Conservation (phyloP, 1,140 invertebrate species). For the Latrodectus geometricus region DNA sequence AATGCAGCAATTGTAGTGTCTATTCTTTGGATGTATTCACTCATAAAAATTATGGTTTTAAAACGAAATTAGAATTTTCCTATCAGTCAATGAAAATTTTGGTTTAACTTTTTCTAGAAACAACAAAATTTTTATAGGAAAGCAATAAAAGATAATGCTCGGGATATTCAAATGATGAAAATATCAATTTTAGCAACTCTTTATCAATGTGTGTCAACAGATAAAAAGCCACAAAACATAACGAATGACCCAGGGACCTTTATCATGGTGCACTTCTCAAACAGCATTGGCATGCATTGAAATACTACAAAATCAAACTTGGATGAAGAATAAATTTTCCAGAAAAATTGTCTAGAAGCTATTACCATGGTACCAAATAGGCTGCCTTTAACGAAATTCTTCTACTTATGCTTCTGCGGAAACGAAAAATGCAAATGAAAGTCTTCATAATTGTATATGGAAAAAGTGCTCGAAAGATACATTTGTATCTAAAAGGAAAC, state of each 20-base stretch:
- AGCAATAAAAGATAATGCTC: conserved; percentile 13
- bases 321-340: conserved; percentile 8
- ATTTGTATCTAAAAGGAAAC: not conserved
- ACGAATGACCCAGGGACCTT: not conserved
- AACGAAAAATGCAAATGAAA: conserved; percentile 6
- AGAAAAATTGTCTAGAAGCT: not conserved
- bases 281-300: not conserved
- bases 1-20: not conserved
- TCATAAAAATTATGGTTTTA: not conserved
- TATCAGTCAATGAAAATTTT: not conserved
- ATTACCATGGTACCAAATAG: not conserved
- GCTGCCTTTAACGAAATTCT: not conserved
- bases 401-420: not conserved
- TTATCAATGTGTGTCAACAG: conserved; percentile 7
- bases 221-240: conserved; percentile 8
- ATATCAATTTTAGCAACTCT: conserved; percentile 4
- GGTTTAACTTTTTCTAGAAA: not conserved
- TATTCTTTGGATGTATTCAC: not conserved
- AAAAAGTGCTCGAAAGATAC: not conserved
- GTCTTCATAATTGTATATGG: not conserved
- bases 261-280: not conserved
- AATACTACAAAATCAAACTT: not conserved
- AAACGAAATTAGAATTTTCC: not conserved
- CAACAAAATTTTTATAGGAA: conserved; percentile 3
- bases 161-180: not conserved